A percentile compares a stretch with the other conserved stretches of the same genome.
phyloP scores from a whole-genome alignment of 2,888 invertebrate species.

The Alitta virens region DNA sequence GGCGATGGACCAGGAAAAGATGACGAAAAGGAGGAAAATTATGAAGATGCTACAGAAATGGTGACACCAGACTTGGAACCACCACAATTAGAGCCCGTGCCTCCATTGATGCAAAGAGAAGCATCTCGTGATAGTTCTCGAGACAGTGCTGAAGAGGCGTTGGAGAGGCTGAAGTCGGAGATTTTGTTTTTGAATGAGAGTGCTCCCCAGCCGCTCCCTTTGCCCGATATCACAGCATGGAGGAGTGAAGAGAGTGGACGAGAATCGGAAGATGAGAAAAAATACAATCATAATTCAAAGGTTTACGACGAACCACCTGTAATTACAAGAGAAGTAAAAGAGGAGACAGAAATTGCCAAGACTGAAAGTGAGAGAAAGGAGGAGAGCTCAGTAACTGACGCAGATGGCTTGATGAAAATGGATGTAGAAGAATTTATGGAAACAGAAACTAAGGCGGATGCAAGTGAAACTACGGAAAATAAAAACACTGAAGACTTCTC shows the following conservation, averaged over 20 bases:
- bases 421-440: not conserved
- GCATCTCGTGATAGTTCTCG: not conserved
- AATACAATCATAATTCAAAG: not conserved
- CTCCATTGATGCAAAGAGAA: not conserved
- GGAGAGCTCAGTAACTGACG: not conserved
- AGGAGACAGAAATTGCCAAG: not conserved
- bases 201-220: not conserved
- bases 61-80: not conserved
- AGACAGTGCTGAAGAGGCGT: slow-evolving; percentile 7
- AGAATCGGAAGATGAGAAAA: not conserved
- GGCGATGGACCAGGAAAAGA: slow-evolving; percentile 1
- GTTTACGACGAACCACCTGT: not conserved
- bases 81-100: not conserved
- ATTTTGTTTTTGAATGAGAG: slow-evolving; percentile 10
- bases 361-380: not conserved
- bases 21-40: not conserved
- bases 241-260: slow-evolving; percentile 1
- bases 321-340: not conserved
- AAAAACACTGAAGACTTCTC: not conserved
- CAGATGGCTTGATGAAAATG: no score
- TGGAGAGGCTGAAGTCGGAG: slow-evolving; percentile 11
- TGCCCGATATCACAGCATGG: not conserved
- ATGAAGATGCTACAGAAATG: not conserved
- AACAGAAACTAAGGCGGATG: not conserved
- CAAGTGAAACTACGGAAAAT: not conserved